phyloP scores from a whole-genome alignment of 1,140 invertebrate genomes.

The Drosophila nikananu region DNA sequence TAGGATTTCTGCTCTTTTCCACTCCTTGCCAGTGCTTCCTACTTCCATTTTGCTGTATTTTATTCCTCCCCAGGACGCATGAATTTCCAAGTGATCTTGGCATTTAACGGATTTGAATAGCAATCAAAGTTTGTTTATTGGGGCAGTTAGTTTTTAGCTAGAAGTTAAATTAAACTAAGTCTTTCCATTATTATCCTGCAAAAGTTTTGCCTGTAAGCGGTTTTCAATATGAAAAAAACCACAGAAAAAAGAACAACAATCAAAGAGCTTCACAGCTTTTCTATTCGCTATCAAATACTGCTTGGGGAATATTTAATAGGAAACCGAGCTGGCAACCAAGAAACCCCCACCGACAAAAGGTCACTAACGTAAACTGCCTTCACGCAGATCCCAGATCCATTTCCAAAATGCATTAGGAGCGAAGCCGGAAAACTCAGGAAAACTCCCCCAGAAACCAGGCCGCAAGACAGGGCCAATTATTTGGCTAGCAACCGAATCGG shows the following conservation, averaged over 20 bases:
- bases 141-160: constrained; percentile 18
- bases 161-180: constrained; percentile 7
- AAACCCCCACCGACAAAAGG: background rate
- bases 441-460: constrained; percentile 17
- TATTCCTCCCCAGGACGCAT: constrained; percentile 48
- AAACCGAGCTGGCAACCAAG: background rate
- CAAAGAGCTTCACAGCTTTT: background rate
- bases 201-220: background rate
- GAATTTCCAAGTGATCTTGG: constrained; percentile 74
- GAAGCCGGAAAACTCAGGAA: constrained; percentile 43
- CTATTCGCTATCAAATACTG: background rate
- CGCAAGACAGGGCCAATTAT: constrained; percentile 44
- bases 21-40: constrained; percentile 3
- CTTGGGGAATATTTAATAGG: background rate
- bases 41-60: constrained; percentile 5
- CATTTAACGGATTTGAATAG: constrained; percentile 69
- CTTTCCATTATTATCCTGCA: background rate
- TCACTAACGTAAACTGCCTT: constrained; percentile 3
- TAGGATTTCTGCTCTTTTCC: constrained; percentile 37
- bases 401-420: constrained; percentile 19
- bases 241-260: background rate
- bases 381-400: constrained; percentile 14
- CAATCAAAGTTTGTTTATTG: constrained; percentile 70
- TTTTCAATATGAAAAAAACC: background rate
- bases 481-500: constrained; percentile 35